These are phyloP conservation scores for Spondyliosoma cantharus DNA, from an alignment of 2,797 vertebrate species.

Conservation along the genomic window DNA sequence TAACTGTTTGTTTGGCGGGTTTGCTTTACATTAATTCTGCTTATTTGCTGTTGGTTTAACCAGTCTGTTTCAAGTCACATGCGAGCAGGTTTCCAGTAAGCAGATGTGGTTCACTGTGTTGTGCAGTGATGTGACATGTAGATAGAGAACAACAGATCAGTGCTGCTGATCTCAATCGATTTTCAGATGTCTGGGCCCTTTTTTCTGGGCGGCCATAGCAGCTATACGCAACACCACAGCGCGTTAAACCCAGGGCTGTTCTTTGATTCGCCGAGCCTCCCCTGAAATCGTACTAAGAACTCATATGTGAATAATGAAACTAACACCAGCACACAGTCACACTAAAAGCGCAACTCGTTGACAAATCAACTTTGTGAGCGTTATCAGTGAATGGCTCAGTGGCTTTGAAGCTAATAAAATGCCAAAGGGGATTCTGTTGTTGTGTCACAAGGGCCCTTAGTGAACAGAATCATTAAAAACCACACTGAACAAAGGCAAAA, in stretches of 20 bases:
- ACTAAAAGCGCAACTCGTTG: slow-evolving; percentile 54
- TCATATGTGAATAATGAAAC: slow-evolving; percentile 68
- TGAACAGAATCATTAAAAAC: slow-evolving; percentile 63
- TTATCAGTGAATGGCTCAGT: slow-evolving; percentile 53
- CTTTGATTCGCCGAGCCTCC: slow-evolving; percentile 60
- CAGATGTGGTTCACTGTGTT: slow-evolving; percentile 51
- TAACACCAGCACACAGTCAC: slow-evolving; percentile 43
- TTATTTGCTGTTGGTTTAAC: slow-evolving; percentile 42
- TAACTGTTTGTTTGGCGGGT: slow-evolving; percentile 7
- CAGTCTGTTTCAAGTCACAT: slow-evolving; percentile 25
- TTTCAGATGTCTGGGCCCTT: slow-evolving; percentile 43
- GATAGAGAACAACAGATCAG: slow-evolving; percentile 65
- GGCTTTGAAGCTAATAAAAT: slow-evolving; percentile 70
- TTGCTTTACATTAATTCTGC: slow-evolving; percentile 1
- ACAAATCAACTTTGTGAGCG: slow-evolving; percentile 63
- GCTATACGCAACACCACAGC: slow-evolving; percentile 24
- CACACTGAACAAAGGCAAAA: slow-evolving; percentile 41
- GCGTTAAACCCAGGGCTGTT: slow-evolving; percentile 31
- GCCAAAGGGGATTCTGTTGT: slow-evolving; percentile 55
- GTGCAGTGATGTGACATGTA: slow-evolving; percentile 46
- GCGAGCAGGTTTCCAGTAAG: slow-evolving; percentile 54
- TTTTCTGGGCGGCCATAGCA: slow-evolving; percentile 13
- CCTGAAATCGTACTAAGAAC: slow-evolving; percentile 43
- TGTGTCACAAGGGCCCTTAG: slow-evolving; percentile 65
- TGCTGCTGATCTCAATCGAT: slow-evolving; percentile 58